Percentiles rank a stretch among this genome's conserved stretches.
These are phyloP conservation scores for Sceliomorpha sp. DNA, from an alignment of 2,888 invertebrate species.

Conservation along the genomic window DNA sequence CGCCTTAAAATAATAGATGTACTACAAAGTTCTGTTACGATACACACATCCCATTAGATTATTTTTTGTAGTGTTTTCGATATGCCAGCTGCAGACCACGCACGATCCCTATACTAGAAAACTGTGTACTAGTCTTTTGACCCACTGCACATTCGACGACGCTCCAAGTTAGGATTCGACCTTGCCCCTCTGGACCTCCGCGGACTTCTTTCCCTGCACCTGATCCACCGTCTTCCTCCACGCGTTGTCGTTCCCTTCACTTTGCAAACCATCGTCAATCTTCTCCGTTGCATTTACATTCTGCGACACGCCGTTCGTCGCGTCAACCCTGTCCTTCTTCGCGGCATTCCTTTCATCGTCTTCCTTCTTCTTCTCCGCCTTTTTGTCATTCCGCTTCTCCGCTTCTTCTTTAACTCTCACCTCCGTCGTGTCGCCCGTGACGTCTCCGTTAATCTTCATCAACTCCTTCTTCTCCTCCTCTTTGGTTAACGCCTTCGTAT, in stretches of 20 bases:
- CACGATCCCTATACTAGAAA: conserved; percentile 2
- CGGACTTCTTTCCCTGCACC: conserved; percentile 67
- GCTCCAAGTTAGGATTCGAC: conserved; percentile 68
- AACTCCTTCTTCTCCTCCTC: conserved; percentile 6
- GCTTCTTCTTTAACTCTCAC: neutral
- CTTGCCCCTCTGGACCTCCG: conserved; percentile 69
- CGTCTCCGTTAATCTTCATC: conserved; percentile 55
- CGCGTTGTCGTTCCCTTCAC: conserved; percentile 53
- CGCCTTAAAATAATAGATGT: too few relatives aligned
- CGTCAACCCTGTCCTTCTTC: conserved; percentile 22
- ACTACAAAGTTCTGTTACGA: too few relatives aligned
- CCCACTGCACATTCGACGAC: neutral
- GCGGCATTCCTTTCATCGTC: conserved; percentile 15
- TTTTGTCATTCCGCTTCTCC: neutral
- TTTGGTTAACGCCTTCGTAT: conserved; percentile 5
- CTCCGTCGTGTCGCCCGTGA: conserved; percentile 18
- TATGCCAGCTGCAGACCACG: too few relatives aligned
- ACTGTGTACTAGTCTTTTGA: conserved; percentile 4
- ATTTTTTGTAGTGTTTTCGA: too few relatives aligned
- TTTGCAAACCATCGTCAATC: conserved; percentile 38
- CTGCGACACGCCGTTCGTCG: conserved; percentile 28
- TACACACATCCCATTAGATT: too few relatives aligned
- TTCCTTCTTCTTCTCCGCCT: conserved; percentile 8
- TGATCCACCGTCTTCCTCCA: conserved; percentile 62
- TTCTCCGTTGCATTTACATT: conserved; percentile 22